A percentile compares a stretch with the other conserved stretches of the same genome.
Conservation (phyloP, 2,888 invertebrate species). For the Campoplex capitator region DNA sequence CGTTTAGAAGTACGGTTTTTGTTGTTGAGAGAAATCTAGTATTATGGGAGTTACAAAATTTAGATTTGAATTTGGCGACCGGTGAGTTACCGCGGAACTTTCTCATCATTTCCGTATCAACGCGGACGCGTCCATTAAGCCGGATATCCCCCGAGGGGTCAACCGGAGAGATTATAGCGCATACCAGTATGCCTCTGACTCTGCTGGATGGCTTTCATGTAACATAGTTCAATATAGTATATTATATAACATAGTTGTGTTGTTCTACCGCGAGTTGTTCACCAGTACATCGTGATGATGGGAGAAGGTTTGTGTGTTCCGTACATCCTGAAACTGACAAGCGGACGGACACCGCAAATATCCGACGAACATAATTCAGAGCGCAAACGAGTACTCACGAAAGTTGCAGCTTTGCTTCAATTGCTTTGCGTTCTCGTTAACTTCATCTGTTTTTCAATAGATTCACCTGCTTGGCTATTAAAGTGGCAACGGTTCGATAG, state of each 20-base stretch:
- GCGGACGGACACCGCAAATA: slow-evolving; percentile 62
- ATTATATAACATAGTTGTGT: slow-evolving; percentile 60
- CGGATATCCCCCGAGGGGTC: slow-evolving; percentile 61
- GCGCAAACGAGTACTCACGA: slow-evolving; percentile 45
- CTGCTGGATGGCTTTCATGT: slow-evolving; percentile 37
- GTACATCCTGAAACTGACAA: slow-evolving; percentile 61
- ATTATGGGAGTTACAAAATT: slow-evolving; percentile 35
- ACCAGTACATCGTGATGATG: background rate
- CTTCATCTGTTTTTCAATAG: background rate
- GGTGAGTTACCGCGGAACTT: slow-evolving; percentile 37
- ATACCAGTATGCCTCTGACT: slow-evolving; percentile 41
- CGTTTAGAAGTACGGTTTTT: background rate
- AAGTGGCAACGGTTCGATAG: background rate
- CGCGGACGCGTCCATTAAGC: slow-evolving; percentile 44
- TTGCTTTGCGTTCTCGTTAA: background rate
- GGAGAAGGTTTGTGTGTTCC: slow-evolving; percentile 38
- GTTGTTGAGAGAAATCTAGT: background rate
- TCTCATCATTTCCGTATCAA: slow-evolving; percentile 61
- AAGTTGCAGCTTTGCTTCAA: slow-evolving; percentile 33
- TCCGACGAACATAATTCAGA: slow-evolving; percentile 62
- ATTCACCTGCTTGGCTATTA: background rate
- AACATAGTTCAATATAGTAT: slow-evolving; percentile 56
- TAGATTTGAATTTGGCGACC: slow-evolving; percentile 36
- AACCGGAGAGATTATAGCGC: slow-evolving; percentile 48
- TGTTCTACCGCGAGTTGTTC: slow-evolving; percentile 29